These are phyloP conservation scores for Macrosteles quadrilineatus DNA, from an alignment of 1,140 invertebrate species.

Conservation along the genomic window DNA sequence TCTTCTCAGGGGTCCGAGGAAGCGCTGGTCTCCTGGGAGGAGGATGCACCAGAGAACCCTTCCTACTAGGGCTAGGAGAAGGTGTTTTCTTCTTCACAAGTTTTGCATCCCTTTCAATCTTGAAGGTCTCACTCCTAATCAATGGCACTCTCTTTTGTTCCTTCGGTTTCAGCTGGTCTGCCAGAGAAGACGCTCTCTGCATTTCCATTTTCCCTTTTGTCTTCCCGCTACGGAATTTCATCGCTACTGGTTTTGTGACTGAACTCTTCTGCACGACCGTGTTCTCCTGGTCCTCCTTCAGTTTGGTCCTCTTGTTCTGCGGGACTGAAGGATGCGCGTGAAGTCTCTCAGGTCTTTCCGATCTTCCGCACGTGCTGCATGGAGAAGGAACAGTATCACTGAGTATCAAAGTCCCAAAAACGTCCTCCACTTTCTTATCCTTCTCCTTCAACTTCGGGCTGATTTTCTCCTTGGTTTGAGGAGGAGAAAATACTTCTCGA, in stretches of 20 bases:
- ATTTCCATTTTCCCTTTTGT: neutral
- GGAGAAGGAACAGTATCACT: conserved; percentile 53
- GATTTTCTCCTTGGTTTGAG: neutral
- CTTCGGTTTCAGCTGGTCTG: conserved; percentile 27
- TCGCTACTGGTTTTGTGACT: conserved; percentile 56
- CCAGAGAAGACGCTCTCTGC: neutral
- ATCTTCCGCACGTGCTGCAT: conserved; percentile 58
- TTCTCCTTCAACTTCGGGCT: neutral
- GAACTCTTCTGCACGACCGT: conserved; percentile 44
- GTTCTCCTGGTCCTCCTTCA: conserved; percentile 24
- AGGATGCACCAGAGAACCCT: neutral
- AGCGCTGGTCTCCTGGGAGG: conserved; percentile 9
- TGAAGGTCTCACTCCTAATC: conserved; percentile 27
- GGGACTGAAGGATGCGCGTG: conserved; percentile 58
- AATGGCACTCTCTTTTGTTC: conserved; percentile 29
- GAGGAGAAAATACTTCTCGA: neutral
- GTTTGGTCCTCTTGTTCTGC: conserved; percentile 23
- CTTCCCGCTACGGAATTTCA: conserved; percentile 53
- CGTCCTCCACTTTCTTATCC: conserved; percentile 43
- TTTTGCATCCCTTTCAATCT: conserved; percentile 36
- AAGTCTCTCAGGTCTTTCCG: conserved; percentile 59
- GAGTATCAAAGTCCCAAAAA: conserved; percentile 36
- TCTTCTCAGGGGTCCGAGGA: conserved; percentile 17
- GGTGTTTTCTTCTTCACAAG: neutral
- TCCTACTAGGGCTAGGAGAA: conserved; percentile 15